These are phyloP conservation scores for Amniataba percoides DNA, from an alignment of 2,797 vertebrate species.

Conservation along the genomic window DNA sequence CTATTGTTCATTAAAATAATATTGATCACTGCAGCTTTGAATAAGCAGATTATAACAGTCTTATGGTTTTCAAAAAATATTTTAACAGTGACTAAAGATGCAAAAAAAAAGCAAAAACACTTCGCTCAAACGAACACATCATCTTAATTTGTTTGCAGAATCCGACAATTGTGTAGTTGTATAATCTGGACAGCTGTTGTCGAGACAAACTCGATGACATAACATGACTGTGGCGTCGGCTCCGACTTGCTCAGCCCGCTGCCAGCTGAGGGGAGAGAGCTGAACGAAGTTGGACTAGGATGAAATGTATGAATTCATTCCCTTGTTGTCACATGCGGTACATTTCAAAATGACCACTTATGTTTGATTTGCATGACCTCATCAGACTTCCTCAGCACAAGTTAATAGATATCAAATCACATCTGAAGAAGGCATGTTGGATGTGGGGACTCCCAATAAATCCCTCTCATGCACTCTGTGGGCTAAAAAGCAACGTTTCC, in stretches of 20 bases:
- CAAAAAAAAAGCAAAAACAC: neutral
- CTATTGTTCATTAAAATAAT: neutral
- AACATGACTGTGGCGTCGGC: slow-evolving; percentile 26
- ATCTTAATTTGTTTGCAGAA: slow-evolving; percentile 19
- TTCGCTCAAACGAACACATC: slow-evolving; percentile 11
- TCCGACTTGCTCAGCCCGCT: slow-evolving; percentile 24
- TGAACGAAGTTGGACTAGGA: neutral
- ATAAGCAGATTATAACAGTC: too few species aligned
- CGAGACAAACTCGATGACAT: slow-evolving; percentile 28
- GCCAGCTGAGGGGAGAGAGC: slow-evolving; percentile 2
- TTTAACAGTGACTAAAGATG: neutral
- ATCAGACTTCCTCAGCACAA: neutral
- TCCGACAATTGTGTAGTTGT: slow-evolving; percentile 16
- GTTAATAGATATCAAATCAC: neutral
- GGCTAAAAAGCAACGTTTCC: neutral
- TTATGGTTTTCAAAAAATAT: neutral
- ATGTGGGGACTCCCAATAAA: neutral
- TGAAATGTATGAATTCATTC: neutral
- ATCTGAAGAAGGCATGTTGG: neutral
- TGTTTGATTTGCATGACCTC: slow-evolving; percentile 17
- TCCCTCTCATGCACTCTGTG: neutral
- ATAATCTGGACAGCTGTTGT: slow-evolving; percentile 38
- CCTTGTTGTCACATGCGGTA: slow-evolving; percentile 2
- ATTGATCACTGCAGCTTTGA: neutral
- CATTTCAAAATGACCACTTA: slow-evolving; percentile 7